A percentile compares a stretch with the other conserved stretches of the same genome.
Evolutionary conservation across 2,797 vertebrate species (phyloP).

Genomic region (Phalanger gymnotis): DNA sequence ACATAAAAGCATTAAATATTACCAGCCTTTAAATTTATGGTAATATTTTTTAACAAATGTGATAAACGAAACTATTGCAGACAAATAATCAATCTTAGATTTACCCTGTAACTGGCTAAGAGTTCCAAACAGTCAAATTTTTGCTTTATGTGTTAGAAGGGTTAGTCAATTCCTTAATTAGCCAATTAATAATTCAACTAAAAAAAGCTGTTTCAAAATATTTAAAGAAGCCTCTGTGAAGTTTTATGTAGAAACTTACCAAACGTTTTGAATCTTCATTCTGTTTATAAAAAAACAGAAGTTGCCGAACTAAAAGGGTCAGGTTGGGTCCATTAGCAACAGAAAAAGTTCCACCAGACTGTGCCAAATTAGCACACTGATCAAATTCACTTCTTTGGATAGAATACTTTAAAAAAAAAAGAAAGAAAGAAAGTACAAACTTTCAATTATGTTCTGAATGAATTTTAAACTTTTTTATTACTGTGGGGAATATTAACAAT

Average conservation of each 20-base stretch:
- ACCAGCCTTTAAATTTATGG: not conserved
- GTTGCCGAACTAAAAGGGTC: constrained; percentile 92
- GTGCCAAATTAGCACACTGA: constrained; percentile 86
- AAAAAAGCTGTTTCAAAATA: no score
- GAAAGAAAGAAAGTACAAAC: not conserved
- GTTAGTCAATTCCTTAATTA: not conserved
- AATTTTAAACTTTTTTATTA: not conserved
- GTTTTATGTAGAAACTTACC: constrained; percentile 85
- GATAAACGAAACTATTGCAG: not conserved
- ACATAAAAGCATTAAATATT: not conserved
- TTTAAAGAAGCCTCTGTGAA: not conserved
- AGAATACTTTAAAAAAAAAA: constrained; percentile 87
- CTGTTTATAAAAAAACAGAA: constrained; percentile 97
- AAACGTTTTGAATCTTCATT: constrained; percentile 94
- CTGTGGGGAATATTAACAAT: not conserved
- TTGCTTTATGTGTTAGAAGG: rapidly evolving
- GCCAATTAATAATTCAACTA: not conserved
- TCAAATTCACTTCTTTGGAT: constrained; percentile 94
- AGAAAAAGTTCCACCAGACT: constrained; percentile 85
- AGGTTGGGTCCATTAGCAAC: constrained; percentile 86
- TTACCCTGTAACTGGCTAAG: not conserved
- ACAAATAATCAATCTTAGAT: not conserved
- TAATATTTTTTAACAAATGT: not conserved
- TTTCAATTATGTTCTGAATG: not conserved
- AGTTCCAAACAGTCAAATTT: not conserved